Base-by-base conservation (phyloP, 53 echinoderm and acorn worm species). In the Mesocentrotus franciscanus region DNA sequence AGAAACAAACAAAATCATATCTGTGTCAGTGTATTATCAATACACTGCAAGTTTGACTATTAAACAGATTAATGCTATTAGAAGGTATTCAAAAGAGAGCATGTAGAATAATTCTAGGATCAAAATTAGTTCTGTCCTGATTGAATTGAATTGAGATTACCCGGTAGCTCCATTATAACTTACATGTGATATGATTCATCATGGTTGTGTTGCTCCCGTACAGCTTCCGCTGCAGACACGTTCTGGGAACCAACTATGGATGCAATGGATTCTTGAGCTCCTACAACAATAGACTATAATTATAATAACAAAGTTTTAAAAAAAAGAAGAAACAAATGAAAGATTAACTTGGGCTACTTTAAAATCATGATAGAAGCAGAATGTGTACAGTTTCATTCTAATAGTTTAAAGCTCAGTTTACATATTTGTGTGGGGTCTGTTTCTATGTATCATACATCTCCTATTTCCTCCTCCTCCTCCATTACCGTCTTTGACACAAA, bases 131-230 rank as follows among this genome's bases (percentile, higher is more conserved):
- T 4, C 15, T 16, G 26, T 64, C 32, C 30, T 74, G 24, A 3
- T 74, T 74, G 75, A 74, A 74, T 74, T 74, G 75, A 74, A 74
- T 26, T 74, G 75, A 75, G 29, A 75, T n/a, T n/a, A n/a, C n/a
- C n/a, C n/a, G n/a, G 29, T n/a, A n/a, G 76, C 68, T 68, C 68
- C 68, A 68, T 68, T 24, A 68, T 24, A 33, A 27, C 90, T 60
- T 66, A 98, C 99, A 93, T 96, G 66, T 98, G 97, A 95, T 97
- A 97, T 1, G 99, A 98, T 94, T 98, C 99, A 95, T 98, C 99
- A 94, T 97, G 96, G 24, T 96, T 96, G 95, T 98, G 99, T n/a
- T 98, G 99, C 36, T 97, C 97, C 57, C 99, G 91, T 68, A 97
- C 97, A 60, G 98, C 95, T 94, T 95, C 95, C 27, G 97, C 96